phyloP scores from a whole-genome alignment of 2,888 invertebrate species.

The Netelia melanura region DNA sequence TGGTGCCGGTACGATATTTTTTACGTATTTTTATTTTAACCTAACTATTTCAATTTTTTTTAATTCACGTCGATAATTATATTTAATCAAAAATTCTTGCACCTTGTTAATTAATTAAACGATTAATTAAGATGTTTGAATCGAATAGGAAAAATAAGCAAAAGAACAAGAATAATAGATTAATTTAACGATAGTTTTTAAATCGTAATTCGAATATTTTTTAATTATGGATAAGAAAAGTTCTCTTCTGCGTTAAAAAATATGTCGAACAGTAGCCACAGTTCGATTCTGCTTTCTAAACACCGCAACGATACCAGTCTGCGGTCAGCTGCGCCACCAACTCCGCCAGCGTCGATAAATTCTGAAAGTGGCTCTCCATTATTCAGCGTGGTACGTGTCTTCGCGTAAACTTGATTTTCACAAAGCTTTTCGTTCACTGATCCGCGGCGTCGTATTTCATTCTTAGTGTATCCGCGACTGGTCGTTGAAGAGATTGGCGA shows the following conservation, averaged over 20 bases:
- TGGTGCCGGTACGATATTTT: slow-evolving; percentile 73
- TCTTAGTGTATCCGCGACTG: not conserved
- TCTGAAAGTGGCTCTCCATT: slow-evolving; percentile 59
- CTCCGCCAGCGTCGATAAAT: slow-evolving; percentile 41
- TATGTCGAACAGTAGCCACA: not conserved
- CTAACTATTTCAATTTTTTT: not conserved
- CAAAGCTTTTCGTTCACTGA: not conserved
- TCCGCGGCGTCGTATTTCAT: slow-evolving; percentile 2
- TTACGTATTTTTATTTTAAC: slow-evolving; percentile 6
- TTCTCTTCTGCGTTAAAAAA: slow-evolving; percentile 16
- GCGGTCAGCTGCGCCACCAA: slow-evolving; percentile 16
- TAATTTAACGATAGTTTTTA: too few species aligned
- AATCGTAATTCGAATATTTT: not conserved
- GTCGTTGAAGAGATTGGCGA: too few species aligned
- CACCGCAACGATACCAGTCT: slow-evolving; percentile 47
- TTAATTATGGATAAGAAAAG: not conserved
- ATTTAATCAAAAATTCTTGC: too few species aligned
- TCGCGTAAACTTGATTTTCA: slow-evolving; percentile 23
- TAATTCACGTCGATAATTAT: too few species aligned
- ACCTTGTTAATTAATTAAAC: too few species aligned
- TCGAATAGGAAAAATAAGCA: too few species aligned
- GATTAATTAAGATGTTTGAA: too few species aligned
- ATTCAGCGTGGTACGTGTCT: slow-evolving; percentile 34
- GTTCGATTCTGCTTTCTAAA: slow-evolving; percentile 57
- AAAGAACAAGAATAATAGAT: too few species aligned